phyloP scores from a whole-genome alignment of 2,888 invertebrate species.

The Lampropteryx suffumata region DNA sequence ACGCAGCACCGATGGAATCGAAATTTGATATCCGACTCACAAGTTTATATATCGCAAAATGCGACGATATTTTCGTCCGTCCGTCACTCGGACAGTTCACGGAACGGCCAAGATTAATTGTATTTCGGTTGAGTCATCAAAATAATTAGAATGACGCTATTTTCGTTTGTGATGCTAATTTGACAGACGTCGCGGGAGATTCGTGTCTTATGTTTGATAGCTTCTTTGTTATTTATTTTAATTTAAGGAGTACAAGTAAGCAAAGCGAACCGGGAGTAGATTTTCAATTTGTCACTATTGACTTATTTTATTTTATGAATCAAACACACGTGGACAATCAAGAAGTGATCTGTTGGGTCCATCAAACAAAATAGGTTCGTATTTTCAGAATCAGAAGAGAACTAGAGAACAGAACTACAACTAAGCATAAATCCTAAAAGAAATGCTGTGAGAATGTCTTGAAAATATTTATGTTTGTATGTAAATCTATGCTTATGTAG shows the following conservation, averaged over 20 bases:
- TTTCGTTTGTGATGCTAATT: slow-evolving; percentile 82
- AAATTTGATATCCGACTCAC: slow-evolving; percentile 74
- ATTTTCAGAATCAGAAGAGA: too few relatives aligned
- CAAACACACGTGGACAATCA: too few relatives aligned
- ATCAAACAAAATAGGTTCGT: too few relatives aligned
- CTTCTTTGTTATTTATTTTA: slow-evolving; percentile 65
- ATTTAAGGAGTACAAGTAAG: slow-evolving; percentile 30
- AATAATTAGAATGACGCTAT: slow-evolving; percentile 83
- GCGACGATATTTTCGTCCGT: slow-evolving; percentile 81
- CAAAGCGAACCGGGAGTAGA: slow-evolving; percentile 30
- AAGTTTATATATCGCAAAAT: slow-evolving; percentile 81
- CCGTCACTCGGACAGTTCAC: slow-evolving; percentile 81
- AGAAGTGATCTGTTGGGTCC: too few relatives aligned
- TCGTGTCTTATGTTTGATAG: slow-evolving; percentile 71
- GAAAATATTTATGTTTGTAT: too few relatives aligned
- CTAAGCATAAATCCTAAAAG: too few relatives aligned
- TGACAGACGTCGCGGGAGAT: slow-evolving; percentile 83
- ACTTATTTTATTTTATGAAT: too few relatives aligned
- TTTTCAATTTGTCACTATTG: too few relatives aligned
- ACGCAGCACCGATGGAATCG: slow-evolving; percentile 81
- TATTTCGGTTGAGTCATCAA: slow-evolving; percentile 83
- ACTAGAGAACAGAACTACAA: too few relatives aligned
- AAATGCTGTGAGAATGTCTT: too few relatives aligned
- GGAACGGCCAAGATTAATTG: slow-evolving; percentile 82
- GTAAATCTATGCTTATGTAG: too few relatives aligned